Evolutionary conservation across 2,113 vertebrate genomes (phyloP), one percentile per base, ranked within the genome.

Genomic region (Zosterops borbonicus): DNA sequence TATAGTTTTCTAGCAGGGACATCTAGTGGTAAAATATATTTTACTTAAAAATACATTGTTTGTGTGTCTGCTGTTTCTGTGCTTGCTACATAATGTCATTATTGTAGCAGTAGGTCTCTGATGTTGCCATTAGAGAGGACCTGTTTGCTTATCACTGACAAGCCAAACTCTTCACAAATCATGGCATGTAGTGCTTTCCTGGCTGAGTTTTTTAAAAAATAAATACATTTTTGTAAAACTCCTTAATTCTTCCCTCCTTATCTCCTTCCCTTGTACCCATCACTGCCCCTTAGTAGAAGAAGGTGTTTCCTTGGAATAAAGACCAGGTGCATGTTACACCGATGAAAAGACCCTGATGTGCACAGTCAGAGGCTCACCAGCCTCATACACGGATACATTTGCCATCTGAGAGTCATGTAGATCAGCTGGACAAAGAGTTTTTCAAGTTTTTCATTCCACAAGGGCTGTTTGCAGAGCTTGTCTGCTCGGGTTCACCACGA

Each of bases 21-120:
- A 89, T 44, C 91, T 94, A 87, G 86, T 92, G 89, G 91, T 71
- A 83, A 81, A 89, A 55, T 63, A 24, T 8, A 12, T 83, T 94
- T 58, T 83, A 37, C 35, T 87, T 67, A 33, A 80, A 83, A 76
- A 29, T 50, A 1, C 1, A 9, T 62, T 28, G 4, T 64, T 75
- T 74, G 16, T 58, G 6, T 63, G 8, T 41, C 25, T 80, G 49
- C 41, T 82, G 0, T 76, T 62, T 73, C 37, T 33, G 28, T 69
- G 25, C 44, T 49, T 73, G 53, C 41, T 69, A 11, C 17, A 1
- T 71, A 17, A 33, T 50, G 41, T 24, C 21, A 29, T 68, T 56
- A 60, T 49, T 78, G 70, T 73, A 79, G n/a, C 42, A 44, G 17
- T 49, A 46, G 20, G 14, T 79, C 69, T 89, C 62, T 67, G 49